Evolutionary conservation across 2,888 invertebrate species (phyloP).

Genomic region (Macrosiphum euphorbiae): DNA sequence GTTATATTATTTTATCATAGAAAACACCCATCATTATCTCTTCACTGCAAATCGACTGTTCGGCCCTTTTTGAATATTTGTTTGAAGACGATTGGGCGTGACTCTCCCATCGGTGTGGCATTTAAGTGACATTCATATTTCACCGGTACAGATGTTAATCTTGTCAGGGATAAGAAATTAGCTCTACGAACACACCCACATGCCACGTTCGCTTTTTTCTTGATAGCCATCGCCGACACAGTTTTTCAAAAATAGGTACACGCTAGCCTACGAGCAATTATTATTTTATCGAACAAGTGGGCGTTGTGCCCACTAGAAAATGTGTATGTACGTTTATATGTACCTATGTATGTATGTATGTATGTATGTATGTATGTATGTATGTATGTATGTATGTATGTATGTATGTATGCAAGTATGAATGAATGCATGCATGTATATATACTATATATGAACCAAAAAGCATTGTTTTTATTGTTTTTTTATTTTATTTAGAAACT

Average conservation of each 20-base stretch:
- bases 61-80: slow-evolving; percentile 11
- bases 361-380: not conserved
- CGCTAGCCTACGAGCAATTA: slow-evolving; percentile 24
- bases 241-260: slow-evolving; percentile 7
- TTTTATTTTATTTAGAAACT: not conserved
- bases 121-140: slow-evolving; percentile 42
- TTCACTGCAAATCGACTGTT: not conserved
- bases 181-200: slow-evolving; percentile 28
- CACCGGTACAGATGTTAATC: slow-evolving; percentile 33
- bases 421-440: too few species aligned
- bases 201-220: not conserved
- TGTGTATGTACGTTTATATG: not conserved
- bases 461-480: not conserved
- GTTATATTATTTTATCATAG: not conserved
- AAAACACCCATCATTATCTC: not conserved
- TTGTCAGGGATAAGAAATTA: slow-evolving; percentile 55
- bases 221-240: slow-evolving; percentile 20
- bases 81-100: slow-evolving; percentile 46
- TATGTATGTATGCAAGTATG: too few species aligned
- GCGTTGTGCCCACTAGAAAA: slow-evolving; percentile 36
- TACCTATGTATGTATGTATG: not conserved
- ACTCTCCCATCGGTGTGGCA: not conserved
- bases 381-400: too few species aligned
- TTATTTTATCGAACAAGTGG: slow-evolving; percentile 18
- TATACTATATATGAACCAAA: not conserved